These are phyloP conservation scores for Harpalus rufipes DNA, from an alignment of 2,888 invertebrate genomes.

Conservation along the genomic window DNA sequence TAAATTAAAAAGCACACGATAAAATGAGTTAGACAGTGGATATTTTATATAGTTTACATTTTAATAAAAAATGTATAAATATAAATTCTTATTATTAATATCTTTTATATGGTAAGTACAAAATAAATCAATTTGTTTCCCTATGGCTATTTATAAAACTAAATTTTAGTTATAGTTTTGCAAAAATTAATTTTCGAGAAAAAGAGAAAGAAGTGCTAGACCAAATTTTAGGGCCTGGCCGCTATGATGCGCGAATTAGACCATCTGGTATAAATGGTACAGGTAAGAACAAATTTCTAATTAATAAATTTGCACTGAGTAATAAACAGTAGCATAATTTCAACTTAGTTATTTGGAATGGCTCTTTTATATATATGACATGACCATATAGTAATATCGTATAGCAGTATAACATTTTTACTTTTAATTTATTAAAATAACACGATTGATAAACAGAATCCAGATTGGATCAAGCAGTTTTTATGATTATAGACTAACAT, in stretches of 20 bases:
- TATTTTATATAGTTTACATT: constrained; percentile 22
- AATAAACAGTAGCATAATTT: constrained; percentile 1
- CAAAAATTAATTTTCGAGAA: constrained; percentile 64
- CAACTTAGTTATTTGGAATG: constrained; percentile 24
- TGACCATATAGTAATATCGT: not conserved
- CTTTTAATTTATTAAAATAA: too few relatives aligned
- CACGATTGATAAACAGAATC: constrained; percentile 4
- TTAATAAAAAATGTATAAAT: constrained; percentile 54
- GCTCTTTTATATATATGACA: not conserved
- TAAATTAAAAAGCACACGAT: constrained; percentile 15
- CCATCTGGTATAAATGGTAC: constrained; percentile 67
- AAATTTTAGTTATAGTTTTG: constrained; percentile 25
- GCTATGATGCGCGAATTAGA: constrained; percentile 68
- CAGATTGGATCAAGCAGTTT: constrained; percentile 14
- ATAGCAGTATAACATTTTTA: too few relatives aligned
- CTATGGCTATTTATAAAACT: not conserved
- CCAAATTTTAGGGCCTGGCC: constrained; percentile 66
- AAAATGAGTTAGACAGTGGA: constrained; percentile 30
- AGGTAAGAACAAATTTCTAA: constrained; percentile 61
- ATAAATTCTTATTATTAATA: constrained; percentile 37
- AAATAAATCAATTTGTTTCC: not conserved
- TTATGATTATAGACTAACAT: constrained; percentile 65
- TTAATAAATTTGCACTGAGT: not conserved
- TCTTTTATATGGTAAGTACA: constrained; percentile 42
- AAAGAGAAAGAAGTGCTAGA: constrained; percentile 67